These are phyloP conservation scores for Macroteleia sp. DNA, from an alignment of 2,888 invertebrate genomes.

Conservation along the genomic window DNA sequence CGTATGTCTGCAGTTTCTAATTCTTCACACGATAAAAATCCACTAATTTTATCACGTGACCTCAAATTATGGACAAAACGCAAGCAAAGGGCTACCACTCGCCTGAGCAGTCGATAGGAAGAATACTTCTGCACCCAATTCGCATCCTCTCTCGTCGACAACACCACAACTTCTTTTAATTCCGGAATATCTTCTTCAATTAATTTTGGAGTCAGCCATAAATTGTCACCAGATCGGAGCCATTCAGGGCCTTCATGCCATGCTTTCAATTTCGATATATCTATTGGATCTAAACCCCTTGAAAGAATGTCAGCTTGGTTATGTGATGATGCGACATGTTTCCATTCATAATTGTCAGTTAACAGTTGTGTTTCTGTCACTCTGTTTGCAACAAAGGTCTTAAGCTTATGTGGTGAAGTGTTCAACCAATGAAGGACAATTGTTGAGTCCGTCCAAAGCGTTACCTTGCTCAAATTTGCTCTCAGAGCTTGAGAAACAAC, in stretches of 20 bases:
- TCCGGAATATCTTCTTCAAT: slow-evolving; percentile 7
- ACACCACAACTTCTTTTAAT: not conserved
- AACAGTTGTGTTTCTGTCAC: not conserved
- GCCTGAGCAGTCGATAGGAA: not conserved
- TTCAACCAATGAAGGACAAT: slow-evolving; percentile 8
- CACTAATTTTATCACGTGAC: not conserved
- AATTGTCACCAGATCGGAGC: not conserved
- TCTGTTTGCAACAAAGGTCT: slow-evolving; percentile 14
- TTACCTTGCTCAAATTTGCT: no score
- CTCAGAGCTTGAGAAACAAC: no score
- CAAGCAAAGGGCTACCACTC: not conserved
- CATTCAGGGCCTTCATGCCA: slow-evolving; percentile 16
- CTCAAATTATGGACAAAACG: slow-evolving; percentile 4
- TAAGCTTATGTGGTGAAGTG: not conserved
- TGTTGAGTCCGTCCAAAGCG: no score
- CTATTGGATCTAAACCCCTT: not conserved
- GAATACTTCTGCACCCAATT: slow-evolving; percentile 15
- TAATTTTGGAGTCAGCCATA: not conserved
- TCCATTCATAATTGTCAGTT: not conserved
- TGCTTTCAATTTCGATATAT: not conserved
- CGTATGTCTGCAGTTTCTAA: not conserved
- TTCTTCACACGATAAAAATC: not conserved
- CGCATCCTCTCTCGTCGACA: not conserved
- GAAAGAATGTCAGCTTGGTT: slow-evolving; percentile 17
- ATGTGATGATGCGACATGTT: not conserved